Conservation (phyloP, 2,113 vertebrate genomes). For the rat (Rattus norvegicus) region DNA sequence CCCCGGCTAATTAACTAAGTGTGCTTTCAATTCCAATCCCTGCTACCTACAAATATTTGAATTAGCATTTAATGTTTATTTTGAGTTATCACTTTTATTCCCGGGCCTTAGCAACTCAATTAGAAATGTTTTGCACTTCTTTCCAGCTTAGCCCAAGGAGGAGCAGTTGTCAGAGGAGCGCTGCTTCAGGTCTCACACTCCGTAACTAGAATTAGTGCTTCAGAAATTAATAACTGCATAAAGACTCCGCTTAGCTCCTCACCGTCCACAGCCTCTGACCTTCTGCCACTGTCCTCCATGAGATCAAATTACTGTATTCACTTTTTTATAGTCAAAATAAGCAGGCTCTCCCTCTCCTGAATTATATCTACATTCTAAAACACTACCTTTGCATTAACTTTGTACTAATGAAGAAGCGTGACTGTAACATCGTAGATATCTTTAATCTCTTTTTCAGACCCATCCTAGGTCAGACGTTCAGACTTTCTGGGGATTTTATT, state of each 20-base stretch:
- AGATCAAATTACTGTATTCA: background rate
- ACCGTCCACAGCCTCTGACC: background rate
- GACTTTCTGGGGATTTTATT: background rate
- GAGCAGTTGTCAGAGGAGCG: background rate
- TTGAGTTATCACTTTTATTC: constrained; percentile 64
- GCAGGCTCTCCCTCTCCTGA: background rate
- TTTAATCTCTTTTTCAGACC: background rate
- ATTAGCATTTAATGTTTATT: constrained; percentile 75
- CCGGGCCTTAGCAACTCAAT: constrained; percentile 58
- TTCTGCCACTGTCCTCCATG: background rate
- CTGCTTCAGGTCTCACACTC: constrained; percentile 19
- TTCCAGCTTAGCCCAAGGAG: constrained; percentile 47
- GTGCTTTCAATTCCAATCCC: constrained; percentile 68
- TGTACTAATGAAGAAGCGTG: constrained; percentile 28
- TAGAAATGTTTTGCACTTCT: constrained; percentile 63
- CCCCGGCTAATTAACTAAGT: constrained; percentile 74
- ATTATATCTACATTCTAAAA: background rate
- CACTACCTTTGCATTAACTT: background rate
- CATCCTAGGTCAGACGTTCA: background rate
- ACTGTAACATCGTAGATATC: background rate
- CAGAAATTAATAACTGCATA: constrained; percentile 5
- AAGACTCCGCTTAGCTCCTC: background rate
- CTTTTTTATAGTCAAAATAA: constrained; percentile 36
- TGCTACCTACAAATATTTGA: constrained; percentile 75
- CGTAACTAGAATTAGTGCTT: background rate